Evolutionary conservation across 30 jellyfish, hydroid and myxozoan genomes (phyloP).

Genomic region (Turritopsis rubra): DNA sequence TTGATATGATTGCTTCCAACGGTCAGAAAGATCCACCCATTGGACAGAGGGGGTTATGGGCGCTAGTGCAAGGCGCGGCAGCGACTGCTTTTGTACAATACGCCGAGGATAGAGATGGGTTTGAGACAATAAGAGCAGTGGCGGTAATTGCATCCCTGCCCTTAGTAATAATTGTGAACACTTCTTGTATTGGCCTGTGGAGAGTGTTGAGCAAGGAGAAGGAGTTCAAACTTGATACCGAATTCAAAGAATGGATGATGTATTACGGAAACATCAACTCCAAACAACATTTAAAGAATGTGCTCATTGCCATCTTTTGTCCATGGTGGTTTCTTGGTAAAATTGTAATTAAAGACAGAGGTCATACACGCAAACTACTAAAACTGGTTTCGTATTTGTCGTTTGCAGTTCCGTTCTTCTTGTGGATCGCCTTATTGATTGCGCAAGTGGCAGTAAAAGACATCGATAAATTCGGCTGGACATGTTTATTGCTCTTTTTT

Average conservation of each 20-base stretch:
- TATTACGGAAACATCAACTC: constrained; percentile 5
- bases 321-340: constrained; percentile 5
- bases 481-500: background rate
- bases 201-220: constrained; percentile 3
- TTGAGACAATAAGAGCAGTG: background rate
- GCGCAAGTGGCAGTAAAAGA: background rate
- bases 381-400: background rate
- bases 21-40: background rate
- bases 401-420: background rate
- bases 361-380: background rate
- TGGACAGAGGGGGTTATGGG: background rate
- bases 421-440: constrained; percentile 18
- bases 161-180: background rate
- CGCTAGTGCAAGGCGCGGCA: constrained; percentile 4
- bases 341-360: background rate
- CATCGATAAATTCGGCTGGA: constrained; percentile 22
- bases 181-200: constrained; percentile 9
- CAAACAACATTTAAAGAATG: background rate
- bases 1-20: background rate
- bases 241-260: background rate
- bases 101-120: background rate
- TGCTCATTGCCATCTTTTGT: background rate
- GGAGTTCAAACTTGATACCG: background rate
- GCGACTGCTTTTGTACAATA: background rate
- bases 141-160: background rate